Base-by-base conservation (phyloP, 2,888 invertebrate species). In the Yponomeuta plumbellus region DNA sequence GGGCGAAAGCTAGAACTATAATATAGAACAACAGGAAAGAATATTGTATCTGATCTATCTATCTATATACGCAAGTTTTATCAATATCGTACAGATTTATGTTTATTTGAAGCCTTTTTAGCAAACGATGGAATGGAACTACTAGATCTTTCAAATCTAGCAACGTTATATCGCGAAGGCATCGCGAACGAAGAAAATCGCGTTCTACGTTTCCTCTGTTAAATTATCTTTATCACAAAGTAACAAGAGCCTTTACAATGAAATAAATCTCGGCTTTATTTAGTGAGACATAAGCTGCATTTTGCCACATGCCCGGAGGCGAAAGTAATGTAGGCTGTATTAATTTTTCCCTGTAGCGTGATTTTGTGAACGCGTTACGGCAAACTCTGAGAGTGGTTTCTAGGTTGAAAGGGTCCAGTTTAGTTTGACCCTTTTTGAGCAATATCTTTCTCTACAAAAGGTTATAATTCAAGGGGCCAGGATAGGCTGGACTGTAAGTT, bases 381-480 rank as follows among this genome's bases (percentile, higher is more conserved):
- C 20, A 58, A 22, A 58, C 58, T 22, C 58, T 59, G 22, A 13
- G 23, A 59, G 59, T 11, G 23, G 22, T 22, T 59, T 59, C 59
- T 21, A 59, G 59, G 59, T 59, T 59, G 44, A 52, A 59, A 11
- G n/a, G 11, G 23, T 21, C 59, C 59, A 59, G 59, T 59, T 59
- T 59, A 11, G 2, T 22, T 22, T 22, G 59, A 59, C 1, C 59
- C 21, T 11, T 59, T 21, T 59, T 22, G 11, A 11, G 21, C 59
- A 1, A 0, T 11, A 11, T 22, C 21, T 21, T 22, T 20, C 22
- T 11, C 17, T 52, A 17, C 17, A 3, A 13, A 17, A 17, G 13
- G 3, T 0, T 52, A 17, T 17, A 52, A 17, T 52, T 52, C 17
- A 13, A 22, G 21, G 21, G 58, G 61, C 21, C 61, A 23, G 11